phyloP scores from a whole-genome alignment of 2,888 invertebrate genomes.

The Creontiades dilutus region DNA sequence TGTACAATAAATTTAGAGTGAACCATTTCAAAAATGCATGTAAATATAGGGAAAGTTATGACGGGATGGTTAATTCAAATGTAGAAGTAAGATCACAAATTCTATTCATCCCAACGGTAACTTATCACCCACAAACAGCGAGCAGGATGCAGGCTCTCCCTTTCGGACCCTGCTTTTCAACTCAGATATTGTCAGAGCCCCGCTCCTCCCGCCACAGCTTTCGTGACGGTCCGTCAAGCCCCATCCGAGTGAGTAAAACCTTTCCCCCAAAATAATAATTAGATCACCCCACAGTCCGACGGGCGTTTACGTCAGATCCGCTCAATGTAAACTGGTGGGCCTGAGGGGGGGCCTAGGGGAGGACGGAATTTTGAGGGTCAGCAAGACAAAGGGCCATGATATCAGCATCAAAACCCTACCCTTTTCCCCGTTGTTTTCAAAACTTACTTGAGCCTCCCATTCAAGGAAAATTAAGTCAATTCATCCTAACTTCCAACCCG shows the following conservation, averaged over 20 bases:
- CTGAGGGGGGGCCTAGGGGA: not conserved
- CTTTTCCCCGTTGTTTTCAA: not conserved
- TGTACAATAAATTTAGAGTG: too few relatives aligned
- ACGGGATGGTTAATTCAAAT: too few relatives aligned
- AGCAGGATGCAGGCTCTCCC: too few relatives aligned
- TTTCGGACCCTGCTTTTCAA: not conserved
- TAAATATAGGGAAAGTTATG: too few relatives aligned
- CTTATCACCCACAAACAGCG: too few relatives aligned
- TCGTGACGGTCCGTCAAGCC: not conserved
- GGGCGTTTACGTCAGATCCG: not conserved
- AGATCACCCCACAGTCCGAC: not conserved
- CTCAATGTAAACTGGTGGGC: not conserved
- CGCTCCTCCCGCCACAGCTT: not conserved
- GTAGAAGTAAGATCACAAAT: too few relatives aligned
- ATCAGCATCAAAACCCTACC: not conserved
- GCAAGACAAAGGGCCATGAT: not conserved
- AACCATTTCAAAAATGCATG: too few relatives aligned
- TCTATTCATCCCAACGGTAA: too few relatives aligned
- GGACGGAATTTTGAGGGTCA: not conserved
- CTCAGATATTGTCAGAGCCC: not conserved
- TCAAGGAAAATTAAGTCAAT: conserved; percentile 2
- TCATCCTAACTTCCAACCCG: not conserved
- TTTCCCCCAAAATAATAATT: conserved; percentile 18
- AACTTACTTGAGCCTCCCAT: not conserved
- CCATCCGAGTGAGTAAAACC: not conserved